Evolutionary conservation across 2,113 vertebrate genomes (phyloP).

Genomic region (Xiphophorus maculatus): DNA sequence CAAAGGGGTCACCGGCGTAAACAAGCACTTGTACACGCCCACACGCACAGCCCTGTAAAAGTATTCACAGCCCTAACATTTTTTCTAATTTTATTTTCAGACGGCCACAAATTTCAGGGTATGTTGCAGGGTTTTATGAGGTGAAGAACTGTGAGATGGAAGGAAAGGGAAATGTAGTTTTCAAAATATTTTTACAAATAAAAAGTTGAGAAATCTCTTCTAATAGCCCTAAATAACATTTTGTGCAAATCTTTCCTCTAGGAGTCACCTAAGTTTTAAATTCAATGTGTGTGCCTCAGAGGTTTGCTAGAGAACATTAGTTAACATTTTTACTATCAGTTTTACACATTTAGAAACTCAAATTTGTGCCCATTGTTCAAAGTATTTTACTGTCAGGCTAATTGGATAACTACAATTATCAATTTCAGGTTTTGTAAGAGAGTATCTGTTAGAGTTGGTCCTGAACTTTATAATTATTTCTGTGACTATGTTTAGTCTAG

Average conservation of each 20-base stretch:
- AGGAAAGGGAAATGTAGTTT: not conserved
- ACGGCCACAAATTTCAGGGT: not conserved
- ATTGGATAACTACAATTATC: not conserved
- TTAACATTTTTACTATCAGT: not conserved
- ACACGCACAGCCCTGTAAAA: not conserved
- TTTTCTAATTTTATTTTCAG: not conserved
- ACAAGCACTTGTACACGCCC: conserved; percentile 54
- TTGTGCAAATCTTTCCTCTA: not conserved
- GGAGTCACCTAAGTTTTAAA: not conserved
- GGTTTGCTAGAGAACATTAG: not conserved
- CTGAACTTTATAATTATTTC: no score
- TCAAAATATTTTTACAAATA: not conserved
- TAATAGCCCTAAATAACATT: not conserved
- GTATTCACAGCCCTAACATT: not conserved
- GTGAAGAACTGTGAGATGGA: not conserved
- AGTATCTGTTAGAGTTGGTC: no score
- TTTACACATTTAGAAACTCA: not conserved
- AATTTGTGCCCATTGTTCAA: not conserved
- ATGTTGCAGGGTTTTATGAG: not conserved
- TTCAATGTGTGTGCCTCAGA: not conserved
- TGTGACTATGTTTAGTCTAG: not conserved
- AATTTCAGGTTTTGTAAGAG: not conserved
- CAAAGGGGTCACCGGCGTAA: conserved; percentile 43
- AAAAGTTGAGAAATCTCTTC: not conserved
- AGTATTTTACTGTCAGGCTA: not conserved